Evolutionary conservation across 2,113 vertebrate genomes (phyloP).

Genomic region (Chaetops frenatus): DNA sequence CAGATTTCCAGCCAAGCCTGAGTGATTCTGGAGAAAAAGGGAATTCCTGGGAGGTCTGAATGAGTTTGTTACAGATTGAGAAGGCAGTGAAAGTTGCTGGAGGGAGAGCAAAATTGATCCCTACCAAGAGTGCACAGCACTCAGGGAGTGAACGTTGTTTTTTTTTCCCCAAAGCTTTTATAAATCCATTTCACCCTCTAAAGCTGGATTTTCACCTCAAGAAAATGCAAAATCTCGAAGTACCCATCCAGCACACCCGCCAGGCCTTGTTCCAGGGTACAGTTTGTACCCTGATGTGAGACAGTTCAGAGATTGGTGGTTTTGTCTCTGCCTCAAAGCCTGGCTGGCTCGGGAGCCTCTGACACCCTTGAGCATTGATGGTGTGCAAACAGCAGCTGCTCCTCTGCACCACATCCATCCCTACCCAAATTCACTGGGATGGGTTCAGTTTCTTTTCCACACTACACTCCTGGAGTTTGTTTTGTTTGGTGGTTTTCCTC

Average conservation of each 20-base stretch:
- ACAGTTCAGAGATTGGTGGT: not conserved
- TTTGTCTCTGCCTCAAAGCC: not conserved
- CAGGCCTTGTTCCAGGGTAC: not conserved
- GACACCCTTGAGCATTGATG: not conserved
- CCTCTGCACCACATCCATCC: not conserved
- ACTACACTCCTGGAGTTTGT: not conserved
- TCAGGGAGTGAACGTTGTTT: not conserved
- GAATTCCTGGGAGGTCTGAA: not conserved
- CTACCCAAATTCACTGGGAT: not conserved
- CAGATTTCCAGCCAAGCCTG: not conserved
- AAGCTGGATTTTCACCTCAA: not conserved
- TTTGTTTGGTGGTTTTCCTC: not conserved
- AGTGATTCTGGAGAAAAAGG: not conserved
- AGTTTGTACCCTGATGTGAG: not conserved
- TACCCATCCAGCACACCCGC: not conserved
- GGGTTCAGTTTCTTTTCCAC: not conserved
- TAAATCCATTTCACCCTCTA: not conserved
- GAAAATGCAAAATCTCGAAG: not conserved
- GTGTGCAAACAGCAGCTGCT: not conserved
- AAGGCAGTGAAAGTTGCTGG: not conserved
- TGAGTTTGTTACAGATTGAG: not conserved
- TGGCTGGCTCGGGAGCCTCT: not conserved
- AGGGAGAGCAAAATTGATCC: not conserved
- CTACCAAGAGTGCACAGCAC: not conserved
- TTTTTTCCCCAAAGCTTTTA: not conserved